A percentile compares a stretch with the other conserved stretches of the same genome.
These are phyloP conservation scores for Epinotia nisella DNA, from an alignment of 2,888 invertebrate species.

Conservation along the genomic window DNA sequence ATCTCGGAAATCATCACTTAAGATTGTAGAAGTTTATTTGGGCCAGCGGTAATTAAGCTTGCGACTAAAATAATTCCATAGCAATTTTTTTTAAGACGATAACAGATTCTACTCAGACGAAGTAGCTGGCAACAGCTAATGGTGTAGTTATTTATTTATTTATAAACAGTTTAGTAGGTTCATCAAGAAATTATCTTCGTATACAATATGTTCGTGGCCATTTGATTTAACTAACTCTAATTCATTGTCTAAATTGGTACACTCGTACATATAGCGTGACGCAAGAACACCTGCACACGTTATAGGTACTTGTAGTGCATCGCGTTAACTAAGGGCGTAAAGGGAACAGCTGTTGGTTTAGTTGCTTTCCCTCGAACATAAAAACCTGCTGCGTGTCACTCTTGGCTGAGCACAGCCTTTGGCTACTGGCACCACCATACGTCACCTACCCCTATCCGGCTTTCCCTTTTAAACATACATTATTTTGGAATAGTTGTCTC, in stretches of 20 bases:
- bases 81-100: too few relatives aligned
- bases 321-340: slow-evolving; percentile 30
- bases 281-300: slow-evolving; percentile 26
- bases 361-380: slow-evolving; percentile 57
- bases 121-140: too few relatives aligned
- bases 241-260: background rate
- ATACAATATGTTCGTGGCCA: slow-evolving; percentile 1
- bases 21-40: too few relatives aligned
- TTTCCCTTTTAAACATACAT: slow-evolving; percentile 61
- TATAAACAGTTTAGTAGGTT: too few relatives aligned
- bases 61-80: too few relatives aligned
- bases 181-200: background rate
- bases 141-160: too few relatives aligned
- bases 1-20: too few relatives aligned
- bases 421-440: slow-evolving; percentile 64
- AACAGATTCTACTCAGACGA: too few relatives aligned
- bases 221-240: slow-evolving; percentile 3
- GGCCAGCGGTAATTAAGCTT: too few relatives aligned
- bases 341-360: slow-evolving; percentile 73
- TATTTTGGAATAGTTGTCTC: slow-evolving; percentile 23
- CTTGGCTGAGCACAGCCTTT: slow-evolving; percentile 75
- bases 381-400: slow-evolving; percentile 71
- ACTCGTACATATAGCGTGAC: slow-evolving; percentile 7
- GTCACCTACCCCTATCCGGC: slow-evolving; percentile 67
- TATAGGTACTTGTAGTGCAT: slow-evolving; percentile 20